Conservation (phyloP, 2,888 invertebrate genomes). For the Tetanocera ferruginea region DNA sequence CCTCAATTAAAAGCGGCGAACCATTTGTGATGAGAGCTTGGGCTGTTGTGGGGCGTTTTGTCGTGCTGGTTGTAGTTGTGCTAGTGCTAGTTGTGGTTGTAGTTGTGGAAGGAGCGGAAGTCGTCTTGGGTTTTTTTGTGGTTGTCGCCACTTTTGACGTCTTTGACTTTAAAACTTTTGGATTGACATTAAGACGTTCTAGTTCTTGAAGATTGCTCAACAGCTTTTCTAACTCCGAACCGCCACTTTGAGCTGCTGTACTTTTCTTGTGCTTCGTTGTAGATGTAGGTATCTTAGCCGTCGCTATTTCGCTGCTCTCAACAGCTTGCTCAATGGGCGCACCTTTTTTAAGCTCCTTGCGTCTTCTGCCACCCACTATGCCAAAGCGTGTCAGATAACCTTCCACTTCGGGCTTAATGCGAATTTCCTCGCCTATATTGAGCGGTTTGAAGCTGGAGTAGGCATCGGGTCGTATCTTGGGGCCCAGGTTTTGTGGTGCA, state of each 20-base stretch:
- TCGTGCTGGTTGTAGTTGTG: constrained; percentile 49
- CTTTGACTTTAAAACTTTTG: constrained; percentile 41
- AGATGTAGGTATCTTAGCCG: constrained; percentile 55
- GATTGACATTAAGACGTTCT: constrained; percentile 59
- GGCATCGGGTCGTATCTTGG: constrained; percentile 64
- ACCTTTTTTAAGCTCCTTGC: constrained; percentile 60
- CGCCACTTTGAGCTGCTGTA: constrained; percentile 40
- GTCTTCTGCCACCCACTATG: constrained; percentile 64
- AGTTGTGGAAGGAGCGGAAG: constrained; percentile 20
- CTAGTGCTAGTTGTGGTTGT: constrained; percentile 42
- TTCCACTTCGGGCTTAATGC: constrained; percentile 66
- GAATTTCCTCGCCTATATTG: constrained; percentile 64
- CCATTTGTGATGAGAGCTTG: constrained; percentile 59
- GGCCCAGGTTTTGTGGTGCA: constrained; percentile 54
- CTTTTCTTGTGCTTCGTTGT: constrained; percentile 43
- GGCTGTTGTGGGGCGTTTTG: constrained; percentile 47
- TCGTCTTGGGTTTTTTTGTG: not conserved
- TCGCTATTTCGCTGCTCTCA: constrained; percentile 60
- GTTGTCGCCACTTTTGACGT: constrained; percentile 24
- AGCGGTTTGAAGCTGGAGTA: constrained; percentile 69
- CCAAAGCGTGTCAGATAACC: constrained; percentile 69
- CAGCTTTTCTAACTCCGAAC: constrained; percentile 69
- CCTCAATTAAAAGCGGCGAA: constrained; percentile 58
- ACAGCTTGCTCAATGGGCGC: constrained; percentile 55
- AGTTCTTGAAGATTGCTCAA: constrained; percentile 70